Evolutionary conservation across 2,797 vertebrate genomes (phyloP).

Genomic region (Sebastes diploproa): DNA sequence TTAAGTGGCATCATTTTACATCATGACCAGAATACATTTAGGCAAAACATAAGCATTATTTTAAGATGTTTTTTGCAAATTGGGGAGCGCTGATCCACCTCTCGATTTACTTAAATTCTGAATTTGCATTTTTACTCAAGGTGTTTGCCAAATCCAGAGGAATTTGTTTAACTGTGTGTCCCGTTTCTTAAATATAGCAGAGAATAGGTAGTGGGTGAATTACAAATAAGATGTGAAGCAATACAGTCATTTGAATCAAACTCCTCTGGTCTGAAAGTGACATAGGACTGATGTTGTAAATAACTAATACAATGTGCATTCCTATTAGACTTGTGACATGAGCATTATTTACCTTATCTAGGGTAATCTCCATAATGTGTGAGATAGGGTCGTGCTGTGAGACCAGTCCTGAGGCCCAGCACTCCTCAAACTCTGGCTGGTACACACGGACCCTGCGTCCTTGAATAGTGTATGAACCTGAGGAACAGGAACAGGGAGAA

Average conservation of each 20-base stretch:
- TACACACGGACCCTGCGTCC: constrained; percentile 95
- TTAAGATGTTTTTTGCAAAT: neutral
- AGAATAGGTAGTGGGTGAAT: neutral
- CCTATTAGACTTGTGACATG: neutral
- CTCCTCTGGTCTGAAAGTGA: neutral
- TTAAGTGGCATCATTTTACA: constrained; percentile 1
- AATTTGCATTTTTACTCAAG: neutral
- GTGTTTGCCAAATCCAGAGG: neutral
- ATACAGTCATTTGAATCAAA: neutral
- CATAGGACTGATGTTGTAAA: too few species aligned
- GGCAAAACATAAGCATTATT: neutral
- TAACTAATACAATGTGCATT: neutral
- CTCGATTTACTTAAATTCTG: neutral
- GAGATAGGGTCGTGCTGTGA: constrained; percentile 93
- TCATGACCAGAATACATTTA: neutral
- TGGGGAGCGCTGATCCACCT: neutral
- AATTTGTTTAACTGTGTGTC: neutral
- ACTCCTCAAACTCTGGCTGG: constrained; percentile 93
- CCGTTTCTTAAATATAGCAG: neutral
- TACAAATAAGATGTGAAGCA: neutral
- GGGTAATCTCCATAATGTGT: constrained; percentile 94
- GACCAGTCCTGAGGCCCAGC: constrained; percentile 91
- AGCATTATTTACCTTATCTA: constrained; percentile 87
- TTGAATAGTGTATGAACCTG: constrained; percentile 95
- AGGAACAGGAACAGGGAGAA: neutral